Conservation (phyloP, 2,888 invertebrate genomes). For the Cryptus viduatorius region DNA sequence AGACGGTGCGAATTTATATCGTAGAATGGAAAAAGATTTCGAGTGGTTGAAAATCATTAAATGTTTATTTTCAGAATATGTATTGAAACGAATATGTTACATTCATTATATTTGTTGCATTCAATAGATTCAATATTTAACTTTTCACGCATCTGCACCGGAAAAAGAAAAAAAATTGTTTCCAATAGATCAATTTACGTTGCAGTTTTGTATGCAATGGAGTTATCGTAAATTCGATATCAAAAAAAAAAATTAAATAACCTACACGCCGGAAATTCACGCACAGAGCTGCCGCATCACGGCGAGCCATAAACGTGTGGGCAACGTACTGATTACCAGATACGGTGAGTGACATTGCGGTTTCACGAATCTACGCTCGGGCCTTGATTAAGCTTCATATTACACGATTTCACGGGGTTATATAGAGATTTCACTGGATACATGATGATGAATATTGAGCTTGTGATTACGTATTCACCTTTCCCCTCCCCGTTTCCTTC, state of each 20-base stretch:
- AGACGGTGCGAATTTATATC: no score
- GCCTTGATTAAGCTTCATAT: constrained; percentile 66
- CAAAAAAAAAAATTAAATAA: background rate
- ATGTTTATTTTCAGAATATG: no score
- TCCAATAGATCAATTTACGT: no score
- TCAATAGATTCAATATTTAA: no score
- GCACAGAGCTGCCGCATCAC: background rate
- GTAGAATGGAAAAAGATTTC: no score
- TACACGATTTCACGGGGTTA: constrained; percentile 64
- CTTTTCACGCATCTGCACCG: no score
- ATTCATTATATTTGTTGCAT: no score
- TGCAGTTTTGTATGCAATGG: background rate
- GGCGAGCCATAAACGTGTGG: constrained; percentile 6
- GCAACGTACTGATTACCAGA: constrained; percentile 39
- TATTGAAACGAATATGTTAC: no score
- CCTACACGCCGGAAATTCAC: background rate
- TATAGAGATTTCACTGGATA: constrained; percentile 51
- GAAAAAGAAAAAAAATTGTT: no score
- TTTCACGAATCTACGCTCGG: constrained; percentile 59
- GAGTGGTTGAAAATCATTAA: no score
- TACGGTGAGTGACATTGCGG: constrained; percentile 62
- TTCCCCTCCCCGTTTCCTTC: constrained; percentile 10
- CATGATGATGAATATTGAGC: constrained; percentile 68
- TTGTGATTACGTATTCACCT: constrained; percentile 62
- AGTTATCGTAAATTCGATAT: background rate